Percentiles rank a stretch among this genome's conserved stretches.
phyloP scores from a whole-genome alignment of 2,113 vertebrate species.

The Colius striatus region DNA sequence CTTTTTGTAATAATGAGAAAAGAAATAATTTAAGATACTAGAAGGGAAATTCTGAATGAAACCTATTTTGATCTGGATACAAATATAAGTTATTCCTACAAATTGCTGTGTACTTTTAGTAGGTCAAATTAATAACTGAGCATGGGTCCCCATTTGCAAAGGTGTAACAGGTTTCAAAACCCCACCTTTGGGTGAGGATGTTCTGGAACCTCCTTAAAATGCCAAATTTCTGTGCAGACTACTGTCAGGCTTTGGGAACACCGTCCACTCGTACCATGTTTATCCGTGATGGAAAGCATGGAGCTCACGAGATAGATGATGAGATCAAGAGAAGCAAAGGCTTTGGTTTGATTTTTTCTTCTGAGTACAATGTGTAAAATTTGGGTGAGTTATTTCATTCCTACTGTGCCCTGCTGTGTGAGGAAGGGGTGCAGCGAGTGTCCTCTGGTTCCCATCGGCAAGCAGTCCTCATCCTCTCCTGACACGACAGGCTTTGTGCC shows the following conservation, averaged over 20 bases:
- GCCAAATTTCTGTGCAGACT: background rate
- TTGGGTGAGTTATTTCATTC: slow-evolving; percentile 36
- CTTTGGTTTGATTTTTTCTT: slow-evolving; percentile 21
- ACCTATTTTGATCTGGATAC: background rate
- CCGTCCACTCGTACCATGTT: background rate
- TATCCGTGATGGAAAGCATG: background rate
- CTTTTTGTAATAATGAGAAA: background rate
- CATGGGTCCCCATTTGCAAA: fast-evolving
- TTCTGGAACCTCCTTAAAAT: background rate
- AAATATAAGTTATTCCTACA: background rate
- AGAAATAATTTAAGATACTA: background rate
- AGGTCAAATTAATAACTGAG: background rate
- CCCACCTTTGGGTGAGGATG: background rate
- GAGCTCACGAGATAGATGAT: background rate
- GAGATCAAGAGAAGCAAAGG: background rate
- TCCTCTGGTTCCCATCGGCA: slow-evolving; percentile 10
- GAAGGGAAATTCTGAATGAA: background rate
- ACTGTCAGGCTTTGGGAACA: background rate
- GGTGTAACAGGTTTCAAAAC: background rate
- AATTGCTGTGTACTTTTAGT: background rate
- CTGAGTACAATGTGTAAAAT: background rate
- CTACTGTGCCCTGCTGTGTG: background rate
- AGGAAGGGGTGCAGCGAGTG: background rate
- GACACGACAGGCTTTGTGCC: slow-evolving; percentile 76
- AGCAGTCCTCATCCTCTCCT: slow-evolving; percentile 35